Base-by-base conservation (phyloP, 2,113 vertebrate genomes). In the Cyanocitta stelleri region DNA sequence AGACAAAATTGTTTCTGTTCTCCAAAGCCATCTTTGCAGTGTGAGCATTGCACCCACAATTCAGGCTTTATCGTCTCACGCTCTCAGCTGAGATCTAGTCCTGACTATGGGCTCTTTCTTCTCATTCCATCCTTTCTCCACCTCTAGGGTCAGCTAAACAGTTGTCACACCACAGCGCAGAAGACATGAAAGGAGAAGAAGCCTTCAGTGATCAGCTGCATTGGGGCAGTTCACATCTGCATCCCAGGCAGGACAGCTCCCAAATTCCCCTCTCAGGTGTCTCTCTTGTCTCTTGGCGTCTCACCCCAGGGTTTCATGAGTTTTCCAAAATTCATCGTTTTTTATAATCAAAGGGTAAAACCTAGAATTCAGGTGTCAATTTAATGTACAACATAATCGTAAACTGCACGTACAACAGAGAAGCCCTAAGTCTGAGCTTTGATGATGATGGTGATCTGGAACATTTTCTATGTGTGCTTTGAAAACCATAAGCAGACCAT, bases 21-120 rank as follows among this genome's bases (percentile, higher is more conserved):
- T 43, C 23, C 39, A 71, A 62, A 71, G 43, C 7, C n/a, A 58
- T 61, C 35, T 33, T 63, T 43, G 55, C 19, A 43, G 20, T 10
- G 8, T 30, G 5, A 85, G 51, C 43, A 75, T 18, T 0, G 0
- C 35, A 85, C 12, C 12, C 43, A 58, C 35, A 37, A 4, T 52
- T 83, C 72, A 81, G 32, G 32, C 32, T 49, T 66, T 29, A 49
- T 51, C 29, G 18, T 80, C 37, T 58, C 64, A 74, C 10, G 11
- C 5, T 15, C 48, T 76, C 68, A 54, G 1, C n/a, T 33, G 68
- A 69, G 46, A 67, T 51, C 48, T 85, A 74, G 35, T 43, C 49
- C 63, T 66, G 49, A 56, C 16, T 49, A 11, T 2, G 1, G 11
- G 9, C 20, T 80, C 20, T 73, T 41, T 33, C 29, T 68, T 55